phyloP scores from a whole-genome alignment of 2,113 vertebrate species.

The Eurypyga helias region DNA sequence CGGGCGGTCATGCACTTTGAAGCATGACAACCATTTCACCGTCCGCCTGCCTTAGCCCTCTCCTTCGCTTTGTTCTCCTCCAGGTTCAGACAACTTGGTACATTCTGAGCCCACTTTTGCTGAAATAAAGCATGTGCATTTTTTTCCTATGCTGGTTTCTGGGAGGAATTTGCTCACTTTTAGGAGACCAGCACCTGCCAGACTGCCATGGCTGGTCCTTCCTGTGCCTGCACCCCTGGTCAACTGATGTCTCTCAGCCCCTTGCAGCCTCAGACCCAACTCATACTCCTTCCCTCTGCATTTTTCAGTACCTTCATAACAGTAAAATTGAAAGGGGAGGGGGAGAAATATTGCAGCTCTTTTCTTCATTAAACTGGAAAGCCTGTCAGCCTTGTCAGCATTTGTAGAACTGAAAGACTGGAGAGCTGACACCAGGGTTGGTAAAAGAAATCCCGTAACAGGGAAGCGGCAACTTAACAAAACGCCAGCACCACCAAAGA shows the following conservation, averaged over 20 bases:
- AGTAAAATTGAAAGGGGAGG: neutral
- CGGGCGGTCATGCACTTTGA: too few relatives aligned
- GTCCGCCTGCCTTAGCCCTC: rapidly evolving
- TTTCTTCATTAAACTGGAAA: neutral
- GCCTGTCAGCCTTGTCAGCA: neutral
- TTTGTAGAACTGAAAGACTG: neutral
- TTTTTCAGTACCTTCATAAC: neutral
- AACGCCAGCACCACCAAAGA: neutral
- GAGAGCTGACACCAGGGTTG: neutral
- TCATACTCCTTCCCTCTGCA: neutral
- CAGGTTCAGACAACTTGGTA: neutral
- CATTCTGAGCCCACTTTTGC: neutral
- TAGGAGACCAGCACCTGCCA: rapidly evolving
- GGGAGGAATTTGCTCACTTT: neutral
- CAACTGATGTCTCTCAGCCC: neutral
- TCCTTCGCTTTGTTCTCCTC: neutral
- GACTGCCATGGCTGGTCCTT: neutral
- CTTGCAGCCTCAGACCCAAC: neutral
- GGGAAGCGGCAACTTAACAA: neutral
- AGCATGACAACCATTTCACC: neutral
- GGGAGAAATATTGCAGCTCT: neutral
- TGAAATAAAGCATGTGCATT: neutral
- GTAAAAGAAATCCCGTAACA: neutral
- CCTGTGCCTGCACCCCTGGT: rapidly evolving
- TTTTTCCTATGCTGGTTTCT: neutral